A percentile compares a stretch with the other conserved stretches of the same genome.
phyloP scores from a whole-genome alignment of 2,797 vertebrate genomes.

The Odontamblyopus rebecca region DNA sequence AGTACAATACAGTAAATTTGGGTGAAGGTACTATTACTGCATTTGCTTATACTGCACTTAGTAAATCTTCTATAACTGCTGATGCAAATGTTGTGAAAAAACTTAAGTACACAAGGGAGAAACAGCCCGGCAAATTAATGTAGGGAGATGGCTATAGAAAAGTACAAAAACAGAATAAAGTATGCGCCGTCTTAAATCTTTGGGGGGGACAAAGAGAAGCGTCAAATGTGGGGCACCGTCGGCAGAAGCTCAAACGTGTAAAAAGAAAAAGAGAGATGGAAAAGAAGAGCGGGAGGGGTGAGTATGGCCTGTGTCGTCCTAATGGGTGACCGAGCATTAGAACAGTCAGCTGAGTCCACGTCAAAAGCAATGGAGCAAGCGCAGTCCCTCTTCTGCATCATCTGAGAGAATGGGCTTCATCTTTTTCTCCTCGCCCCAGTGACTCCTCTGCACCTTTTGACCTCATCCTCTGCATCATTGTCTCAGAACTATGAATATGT shows the following conservation, averaged over 20 bases:
- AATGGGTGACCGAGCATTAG: slow-evolving; percentile 70
- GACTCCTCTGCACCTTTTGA: slow-evolving; percentile 14
- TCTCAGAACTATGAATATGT: not conserved
- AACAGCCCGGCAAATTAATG: not conserved
- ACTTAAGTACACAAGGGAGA: slow-evolving; percentile 1
- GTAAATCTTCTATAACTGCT: slow-evolving; percentile 2
- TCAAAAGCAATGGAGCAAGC: slow-evolving; percentile 34
- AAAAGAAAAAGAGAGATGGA: not conserved
- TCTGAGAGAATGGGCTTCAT: slow-evolving; percentile 11
- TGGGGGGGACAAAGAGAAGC: not conserved
- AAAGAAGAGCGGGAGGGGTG: slow-evolving; percentile 5
- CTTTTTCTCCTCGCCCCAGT: not conserved
- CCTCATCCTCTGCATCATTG: not conserved
- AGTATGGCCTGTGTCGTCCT: slow-evolving; percentile 38
- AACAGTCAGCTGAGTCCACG: slow-evolving; percentile 67
- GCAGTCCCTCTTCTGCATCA: not conserved
- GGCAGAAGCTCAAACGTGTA: slow-evolving; percentile 10
- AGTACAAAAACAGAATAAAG: not conserved
- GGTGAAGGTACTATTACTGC: not conserved
- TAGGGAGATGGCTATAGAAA: not conserved
- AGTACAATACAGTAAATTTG: not conserved
- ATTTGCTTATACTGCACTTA: slow-evolving; percentile 8
- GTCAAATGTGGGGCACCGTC: not conserved
- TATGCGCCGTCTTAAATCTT: not conserved
- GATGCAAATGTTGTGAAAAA: slow-evolving; percentile 17